Base-by-base conservation (phyloP, 1,140 invertebrate genomes). In the Marisa cornuarietis region DNA sequence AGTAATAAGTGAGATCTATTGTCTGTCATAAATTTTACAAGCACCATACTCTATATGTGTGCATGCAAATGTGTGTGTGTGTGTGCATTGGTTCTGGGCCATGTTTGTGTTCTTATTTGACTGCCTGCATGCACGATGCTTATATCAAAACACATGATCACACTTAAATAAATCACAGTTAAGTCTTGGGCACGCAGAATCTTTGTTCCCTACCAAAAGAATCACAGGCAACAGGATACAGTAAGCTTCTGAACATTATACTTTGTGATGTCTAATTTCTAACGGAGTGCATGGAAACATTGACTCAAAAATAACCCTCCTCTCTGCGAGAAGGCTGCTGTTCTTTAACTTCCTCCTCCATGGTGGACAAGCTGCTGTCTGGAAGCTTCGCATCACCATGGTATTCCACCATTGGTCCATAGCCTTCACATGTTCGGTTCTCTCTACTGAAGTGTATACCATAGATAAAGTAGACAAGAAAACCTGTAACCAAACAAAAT, bases 391-490 rank as follows among this genome's bases (percentile, higher is more conserved):
- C 82, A 74, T 86, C 85, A 20, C 84, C 85, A 0, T 76, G 83
- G 78, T 87, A 88, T 10, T 83, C 82, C 22, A 89, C 86, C 78
- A 90, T 88, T 31, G 87, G 87, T 14, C 84, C 85, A 69, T 90
- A 90, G 14, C 81, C 80, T 10, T 84, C 76, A 31, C 83, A 77
- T 1, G 83, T 83, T 54, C 94, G 92, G 62, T 95, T 95, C 86
- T 97, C 94, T 87, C 95, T 95, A 89, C 96, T 97, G 86, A 97
- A 95, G 82, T 96, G 94, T 42, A 97, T 95, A 0, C 96, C 96
- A 87, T 97, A 97, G 0, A 95, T 90, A 89, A 98, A 97, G 88
- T 98, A 98, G 20, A 97, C 93, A 22, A 97, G 89, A 73, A 96
- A 92, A 80, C 96, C 95, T 96, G 90, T 82, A 83, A 79, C 58